Evolutionary conservation across 2,797 vertebrate genomes (phyloP).

Genomic region (Valencia hispanica): DNA sequence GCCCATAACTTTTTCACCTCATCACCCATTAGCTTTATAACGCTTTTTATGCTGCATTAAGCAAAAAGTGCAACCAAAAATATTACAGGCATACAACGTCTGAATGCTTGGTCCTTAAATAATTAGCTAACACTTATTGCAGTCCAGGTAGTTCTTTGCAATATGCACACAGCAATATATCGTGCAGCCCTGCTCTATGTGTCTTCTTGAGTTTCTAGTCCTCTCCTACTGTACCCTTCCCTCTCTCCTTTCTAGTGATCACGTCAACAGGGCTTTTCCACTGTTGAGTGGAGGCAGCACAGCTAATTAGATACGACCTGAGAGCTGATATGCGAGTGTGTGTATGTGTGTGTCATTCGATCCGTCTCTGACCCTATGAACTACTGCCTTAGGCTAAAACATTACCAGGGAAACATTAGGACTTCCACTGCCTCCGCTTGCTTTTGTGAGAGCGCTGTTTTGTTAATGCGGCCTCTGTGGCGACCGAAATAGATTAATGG

Average conservation of each 20-base stretch:
- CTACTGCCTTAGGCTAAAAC: constrained; percentile 65
- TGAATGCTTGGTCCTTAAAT: too few species aligned
- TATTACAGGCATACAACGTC: too few species aligned
- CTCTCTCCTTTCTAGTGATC: constrained; percentile 21
- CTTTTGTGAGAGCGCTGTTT: constrained; percentile 34
- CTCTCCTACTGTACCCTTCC: not conserved
- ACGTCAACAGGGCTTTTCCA: constrained; percentile 38
- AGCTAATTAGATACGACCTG: constrained; percentile 67
- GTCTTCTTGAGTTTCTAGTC: too few species aligned
- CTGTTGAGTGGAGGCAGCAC: constrained; percentile 26
- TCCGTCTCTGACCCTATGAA: constrained; percentile 65
- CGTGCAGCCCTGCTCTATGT: too few species aligned
- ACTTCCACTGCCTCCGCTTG: constrained; percentile 35
- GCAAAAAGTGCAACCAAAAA: too few species aligned
- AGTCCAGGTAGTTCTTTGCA: too few species aligned
- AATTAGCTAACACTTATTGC: not conserved
- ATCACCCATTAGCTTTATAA: not conserved
- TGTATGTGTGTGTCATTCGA: constrained; percentile 44
- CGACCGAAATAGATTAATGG: constrained; percentile 47
- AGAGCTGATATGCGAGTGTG: constrained; percentile 27
- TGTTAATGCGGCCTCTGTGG: constrained; percentile 27
- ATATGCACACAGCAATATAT: too few species aligned
- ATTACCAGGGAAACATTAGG: constrained; percentile 60
- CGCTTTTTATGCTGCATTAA: too few species aligned
- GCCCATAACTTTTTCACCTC: not conserved